Evolutionary conservation across 2,797 vertebrate species (phyloP).

Genomic region (Sebastes paucispinis): DNA sequence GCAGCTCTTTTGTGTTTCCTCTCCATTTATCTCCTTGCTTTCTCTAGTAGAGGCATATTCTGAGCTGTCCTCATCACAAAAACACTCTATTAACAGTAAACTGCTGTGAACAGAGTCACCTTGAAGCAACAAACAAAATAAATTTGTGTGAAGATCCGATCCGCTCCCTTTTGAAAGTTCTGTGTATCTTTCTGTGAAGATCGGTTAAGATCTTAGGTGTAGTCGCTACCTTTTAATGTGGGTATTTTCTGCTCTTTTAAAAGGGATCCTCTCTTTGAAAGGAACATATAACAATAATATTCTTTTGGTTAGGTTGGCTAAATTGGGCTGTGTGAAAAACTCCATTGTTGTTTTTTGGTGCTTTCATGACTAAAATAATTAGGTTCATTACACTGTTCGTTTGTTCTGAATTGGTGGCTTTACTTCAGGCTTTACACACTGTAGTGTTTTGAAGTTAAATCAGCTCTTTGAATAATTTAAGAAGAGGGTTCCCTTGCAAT

Average conservation of each 20-base stretch:
- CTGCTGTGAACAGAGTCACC: not conserved
- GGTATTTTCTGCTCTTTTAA: not conserved
- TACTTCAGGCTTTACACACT: slow-evolving; percentile 41
- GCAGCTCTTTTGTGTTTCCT: not conserved
- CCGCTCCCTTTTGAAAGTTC: not conserved
- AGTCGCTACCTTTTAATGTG: not conserved
- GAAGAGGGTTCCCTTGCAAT: slow-evolving; percentile 13
- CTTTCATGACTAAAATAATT: slow-evolving; percentile 54
- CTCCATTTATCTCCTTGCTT: not conserved
- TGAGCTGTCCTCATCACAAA: not conserved
- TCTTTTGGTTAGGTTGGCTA: not conserved
- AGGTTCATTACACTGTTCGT: slow-evolving; percentile 34
- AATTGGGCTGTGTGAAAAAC: slow-evolving; percentile 13
- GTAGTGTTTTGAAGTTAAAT: slow-evolving; percentile 47
- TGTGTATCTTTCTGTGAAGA: not conserved
- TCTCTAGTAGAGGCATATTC: not conserved
- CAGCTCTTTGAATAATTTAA: slow-evolving; percentile 57
- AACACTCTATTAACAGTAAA: slow-evolving; percentile 15
- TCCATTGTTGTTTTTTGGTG: slow-evolving; percentile 24
- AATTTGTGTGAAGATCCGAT: not conserved
- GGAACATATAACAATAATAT: not conserved
- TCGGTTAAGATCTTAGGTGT: not conserved
- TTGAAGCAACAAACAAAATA: not conserved
- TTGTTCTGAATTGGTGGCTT: slow-evolving; percentile 43
- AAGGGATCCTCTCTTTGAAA: not conserved